Percentiles rank a stretch among this genome's conserved stretches.
These are phyloP conservation scores for Cyanoliseus patagonus DNA, from an alignment of 2,113 vertebrate genomes.

Conservation along the genomic window DNA sequence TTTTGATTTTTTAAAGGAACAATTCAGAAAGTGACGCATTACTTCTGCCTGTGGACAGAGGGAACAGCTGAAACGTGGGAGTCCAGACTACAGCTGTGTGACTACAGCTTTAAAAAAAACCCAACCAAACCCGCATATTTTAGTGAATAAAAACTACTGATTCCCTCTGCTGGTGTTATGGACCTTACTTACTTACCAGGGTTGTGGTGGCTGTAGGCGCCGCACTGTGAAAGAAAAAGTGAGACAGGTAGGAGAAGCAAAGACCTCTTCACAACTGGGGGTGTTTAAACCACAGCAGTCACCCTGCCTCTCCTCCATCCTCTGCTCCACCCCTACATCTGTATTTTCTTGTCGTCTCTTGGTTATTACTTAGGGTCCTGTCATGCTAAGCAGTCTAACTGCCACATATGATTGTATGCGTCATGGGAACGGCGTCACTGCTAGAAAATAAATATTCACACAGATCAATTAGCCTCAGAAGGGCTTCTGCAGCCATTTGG, in stretches of 20 bases:
- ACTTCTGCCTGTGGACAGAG: conserved; percentile 68
- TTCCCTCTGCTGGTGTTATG: conserved; percentile 54
- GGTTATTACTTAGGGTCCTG: background rate
- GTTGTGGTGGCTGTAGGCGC: background rate
- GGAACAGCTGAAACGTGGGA: conserved; percentile 72
- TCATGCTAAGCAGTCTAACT: background rate
- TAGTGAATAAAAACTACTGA: conserved; percentile 59
- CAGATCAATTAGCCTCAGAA: background rate
- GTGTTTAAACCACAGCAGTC: background rate
- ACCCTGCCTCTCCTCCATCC: background rate
- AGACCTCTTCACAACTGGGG: background rate
- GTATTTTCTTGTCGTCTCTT: background rate
- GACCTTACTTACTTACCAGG: conserved; percentile 14
- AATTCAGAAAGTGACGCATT: conserved; percentile 64
- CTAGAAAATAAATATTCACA: background rate
- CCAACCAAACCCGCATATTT: background rate
- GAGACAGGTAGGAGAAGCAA: background rate
- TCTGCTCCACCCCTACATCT: background rate
- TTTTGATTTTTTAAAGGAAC: conserved; percentile 1
- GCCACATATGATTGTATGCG: background rate
- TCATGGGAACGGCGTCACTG: background rate
- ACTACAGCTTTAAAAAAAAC: conserved; percentile 20
- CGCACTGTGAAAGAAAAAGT: background rate
- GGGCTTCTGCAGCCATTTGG: background rate
- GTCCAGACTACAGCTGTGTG: conserved; percentile 73